These are phyloP conservation scores for Bombus cullumanus DNA, from an alignment of 1,140 invertebrate species.

Conservation along the genomic window DNA sequence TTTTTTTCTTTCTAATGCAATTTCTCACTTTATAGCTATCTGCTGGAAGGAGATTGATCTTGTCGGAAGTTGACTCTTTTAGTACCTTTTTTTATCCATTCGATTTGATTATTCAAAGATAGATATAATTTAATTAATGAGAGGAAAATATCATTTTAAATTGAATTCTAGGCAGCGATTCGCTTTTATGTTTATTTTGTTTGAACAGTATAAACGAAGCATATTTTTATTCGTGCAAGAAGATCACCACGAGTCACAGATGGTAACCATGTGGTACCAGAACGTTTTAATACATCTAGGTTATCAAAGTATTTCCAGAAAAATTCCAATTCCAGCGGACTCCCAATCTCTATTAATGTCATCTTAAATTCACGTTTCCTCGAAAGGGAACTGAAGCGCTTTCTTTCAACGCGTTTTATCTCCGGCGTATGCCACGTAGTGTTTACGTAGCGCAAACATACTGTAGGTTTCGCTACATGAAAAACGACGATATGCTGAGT, in stretches of 20 bases:
- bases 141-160: background rate
- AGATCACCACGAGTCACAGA: background rate
- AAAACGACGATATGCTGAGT: background rate
- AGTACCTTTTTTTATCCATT: background rate
- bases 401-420: background rate
- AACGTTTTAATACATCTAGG: background rate
- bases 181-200: background rate
- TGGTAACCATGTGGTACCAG: background rate
- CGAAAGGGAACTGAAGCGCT: background rate
- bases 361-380: background rate
- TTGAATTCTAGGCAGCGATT: background rate
- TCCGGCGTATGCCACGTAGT: background rate
- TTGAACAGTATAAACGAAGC: background rate
- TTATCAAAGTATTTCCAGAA: background rate
- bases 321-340: background rate
- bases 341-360: conserved; percentile 11
- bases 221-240: background rate
- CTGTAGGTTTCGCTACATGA: background rate
- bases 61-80: background rate
- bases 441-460: background rate
- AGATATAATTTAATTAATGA: background rate
- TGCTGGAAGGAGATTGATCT: background rate
- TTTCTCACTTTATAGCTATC: background rate
- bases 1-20: background rate
- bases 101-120: background rate